A percentile compares a stretch with the other conserved stretches of the same genome.
Evolutionary conservation across 2,797 vertebrate genomes (phyloP).

Genomic region (Coranthus polyacanthus): DNA sequence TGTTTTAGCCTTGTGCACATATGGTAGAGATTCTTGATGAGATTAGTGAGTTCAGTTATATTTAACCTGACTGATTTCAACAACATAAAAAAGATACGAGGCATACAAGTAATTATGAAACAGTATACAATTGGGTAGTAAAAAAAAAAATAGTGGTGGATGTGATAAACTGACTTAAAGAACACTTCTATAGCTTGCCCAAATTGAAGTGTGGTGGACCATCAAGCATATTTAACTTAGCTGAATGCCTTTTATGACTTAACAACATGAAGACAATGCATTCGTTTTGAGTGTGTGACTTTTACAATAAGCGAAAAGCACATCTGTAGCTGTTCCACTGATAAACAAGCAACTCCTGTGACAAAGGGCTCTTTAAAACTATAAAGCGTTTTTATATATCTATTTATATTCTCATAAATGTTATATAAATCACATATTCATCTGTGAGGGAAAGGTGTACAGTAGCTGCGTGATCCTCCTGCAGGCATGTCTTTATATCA

Average conservation of each 20-base stretch:
- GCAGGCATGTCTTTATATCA: constrained; percentile 69
- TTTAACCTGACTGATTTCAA: no score
- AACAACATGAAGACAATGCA: not conserved
- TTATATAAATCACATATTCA: constrained; percentile 51
- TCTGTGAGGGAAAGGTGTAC: constrained; percentile 40
- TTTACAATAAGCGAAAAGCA: constrained; percentile 16
- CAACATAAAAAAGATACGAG: no score
- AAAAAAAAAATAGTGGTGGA: not conserved
- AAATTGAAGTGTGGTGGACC: not conserved
- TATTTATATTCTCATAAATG: constrained; percentile 65
- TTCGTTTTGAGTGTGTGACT: not conserved
- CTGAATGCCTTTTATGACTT: constrained; percentile 3
- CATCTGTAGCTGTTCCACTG: constrained; percentile 12
- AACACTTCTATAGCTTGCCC: not conserved
- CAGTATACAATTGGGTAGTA: no score
- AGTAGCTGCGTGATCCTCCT: constrained; percentile 48
- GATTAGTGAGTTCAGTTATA: no score
- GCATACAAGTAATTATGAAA: no score
- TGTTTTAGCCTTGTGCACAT: no score
- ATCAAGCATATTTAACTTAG: no score
- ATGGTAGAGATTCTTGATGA: no score
- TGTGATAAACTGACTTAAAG: not conserved
- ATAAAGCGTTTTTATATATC: constrained; percentile 54
- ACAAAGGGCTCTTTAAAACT: constrained; percentile 36
- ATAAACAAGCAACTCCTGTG: constrained; percentile 39